These are phyloP conservation scores for Nipponia nippon DNA, from an alignment of 2,113 vertebrate genomes.

Conservation along the genomic window DNA sequence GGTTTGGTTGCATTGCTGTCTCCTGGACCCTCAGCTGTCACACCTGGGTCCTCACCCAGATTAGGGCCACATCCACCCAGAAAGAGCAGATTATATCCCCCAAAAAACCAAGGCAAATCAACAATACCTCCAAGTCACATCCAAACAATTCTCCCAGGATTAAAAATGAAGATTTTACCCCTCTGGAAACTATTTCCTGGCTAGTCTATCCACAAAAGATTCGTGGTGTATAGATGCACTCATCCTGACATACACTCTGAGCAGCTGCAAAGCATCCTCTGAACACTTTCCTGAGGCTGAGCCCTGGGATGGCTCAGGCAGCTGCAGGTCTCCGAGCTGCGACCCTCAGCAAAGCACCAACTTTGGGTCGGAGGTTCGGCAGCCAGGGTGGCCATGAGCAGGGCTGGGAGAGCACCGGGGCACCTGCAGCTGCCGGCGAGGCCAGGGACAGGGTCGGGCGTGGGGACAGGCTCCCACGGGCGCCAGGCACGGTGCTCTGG, in stretches of 20 bases:
- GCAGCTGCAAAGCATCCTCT: background rate
- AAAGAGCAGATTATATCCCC: background rate
- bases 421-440: accelerated
- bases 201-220: background rate
- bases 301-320: accelerated
- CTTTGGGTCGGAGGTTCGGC: accelerated
- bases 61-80: background rate
- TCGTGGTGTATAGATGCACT: accelerated
- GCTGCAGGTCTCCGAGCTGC: background rate
- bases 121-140: background rate
- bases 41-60: background rate
- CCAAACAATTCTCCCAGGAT: background rate
- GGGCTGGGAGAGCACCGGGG: background rate
- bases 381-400: accelerated
- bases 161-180: background rate
- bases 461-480: background rate
- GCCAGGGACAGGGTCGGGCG: accelerated
- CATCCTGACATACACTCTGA: accelerated
- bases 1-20: background rate
- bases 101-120: background rate
- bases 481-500: background rate
- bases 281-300: background rate
- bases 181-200: background rate
- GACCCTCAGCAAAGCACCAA: background rate
- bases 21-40: background rate